These are phyloP conservation scores for Promerops cafer DNA, from an alignment of 2,113 vertebrate species.

Conservation along the genomic window DNA sequence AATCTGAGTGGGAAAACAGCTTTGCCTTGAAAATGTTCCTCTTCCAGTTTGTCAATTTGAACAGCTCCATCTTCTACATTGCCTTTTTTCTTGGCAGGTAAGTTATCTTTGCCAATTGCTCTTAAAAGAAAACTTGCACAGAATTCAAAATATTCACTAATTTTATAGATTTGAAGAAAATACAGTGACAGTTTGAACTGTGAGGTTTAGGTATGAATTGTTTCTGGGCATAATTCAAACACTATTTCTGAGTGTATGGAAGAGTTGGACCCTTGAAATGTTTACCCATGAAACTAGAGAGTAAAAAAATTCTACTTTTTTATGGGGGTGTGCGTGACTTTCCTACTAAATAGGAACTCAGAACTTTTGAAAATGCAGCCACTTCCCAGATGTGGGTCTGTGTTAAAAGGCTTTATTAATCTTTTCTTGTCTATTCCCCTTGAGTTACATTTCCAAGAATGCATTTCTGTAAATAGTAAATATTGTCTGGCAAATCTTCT, in stretches of 20 bases:
- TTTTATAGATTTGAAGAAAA: background rate
- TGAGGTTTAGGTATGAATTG: background rate
- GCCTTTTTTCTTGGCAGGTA: slow-evolving; percentile 98
- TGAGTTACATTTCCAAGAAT: background rate
- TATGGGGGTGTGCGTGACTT: accelerated
- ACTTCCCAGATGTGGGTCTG: background rate
- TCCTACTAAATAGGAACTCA: background rate
- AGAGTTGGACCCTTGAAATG: background rate
- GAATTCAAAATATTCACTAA: background rate
- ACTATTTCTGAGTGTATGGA: background rate
- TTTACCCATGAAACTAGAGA: background rate
- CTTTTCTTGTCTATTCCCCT: background rate
- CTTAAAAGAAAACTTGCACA: background rate
- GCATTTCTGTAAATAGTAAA: background rate
- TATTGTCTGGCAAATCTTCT: background rate
- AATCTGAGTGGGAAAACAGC: slow-evolving; percentile 98
- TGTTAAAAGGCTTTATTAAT: background rate
- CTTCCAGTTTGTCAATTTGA: slow-evolving; percentile 98
- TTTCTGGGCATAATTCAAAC: background rate
- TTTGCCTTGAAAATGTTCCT: slow-evolving; percentile 99
- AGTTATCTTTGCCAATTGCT: background rate
- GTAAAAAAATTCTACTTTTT: background rate
- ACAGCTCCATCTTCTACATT: slow-evolving; percentile 98
- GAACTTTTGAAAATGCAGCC: background rate
- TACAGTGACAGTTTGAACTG: background rate